These are phyloP conservation scores for Butastur rufipennis DNA, from an alignment of 2,113 vertebrate species.

Conservation along the genomic window DNA sequence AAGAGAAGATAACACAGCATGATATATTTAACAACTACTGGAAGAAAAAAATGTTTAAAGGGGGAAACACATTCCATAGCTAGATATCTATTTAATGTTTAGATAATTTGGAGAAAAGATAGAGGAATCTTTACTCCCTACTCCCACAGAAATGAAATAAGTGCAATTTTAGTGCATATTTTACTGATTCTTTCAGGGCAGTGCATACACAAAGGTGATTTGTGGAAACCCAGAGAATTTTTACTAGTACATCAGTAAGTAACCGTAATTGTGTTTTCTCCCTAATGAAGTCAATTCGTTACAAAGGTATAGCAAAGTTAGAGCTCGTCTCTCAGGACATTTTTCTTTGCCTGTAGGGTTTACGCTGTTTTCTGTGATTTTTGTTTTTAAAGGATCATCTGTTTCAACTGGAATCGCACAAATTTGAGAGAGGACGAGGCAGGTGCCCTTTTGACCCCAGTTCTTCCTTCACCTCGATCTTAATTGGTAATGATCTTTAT, in stretches of 20 bases:
- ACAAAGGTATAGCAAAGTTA: not conserved
- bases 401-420: slow-evolving; percentile 85
- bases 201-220: not conserved
- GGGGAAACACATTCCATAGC: not conserved
- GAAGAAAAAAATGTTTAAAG: not conserved
- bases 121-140: not conserved
- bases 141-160: not conserved
- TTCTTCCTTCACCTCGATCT: slow-evolving; percentile 86
- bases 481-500: slow-evolving; percentile 83
- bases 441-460: slow-evolving; percentile 90
- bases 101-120: not conserved
- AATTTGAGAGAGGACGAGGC: slow-evolving; percentile 85
- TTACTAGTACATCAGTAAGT: not conserved
- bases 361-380: not conserved
- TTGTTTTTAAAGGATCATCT: slow-evolving; percentile 73
- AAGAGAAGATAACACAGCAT: not conserved
- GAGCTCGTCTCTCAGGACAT: not conserved
- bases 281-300: not conserved
- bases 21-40: not conserved
- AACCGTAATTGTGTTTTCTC: not conserved
- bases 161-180: not conserved
- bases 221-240: not conserved
- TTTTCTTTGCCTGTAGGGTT: not conserved
- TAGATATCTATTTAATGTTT: not conserved
- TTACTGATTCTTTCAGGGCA: not conserved